Base-by-base conservation (phyloP, 2,888 invertebrate genomes). In the Agapostemon virescens region DNA sequence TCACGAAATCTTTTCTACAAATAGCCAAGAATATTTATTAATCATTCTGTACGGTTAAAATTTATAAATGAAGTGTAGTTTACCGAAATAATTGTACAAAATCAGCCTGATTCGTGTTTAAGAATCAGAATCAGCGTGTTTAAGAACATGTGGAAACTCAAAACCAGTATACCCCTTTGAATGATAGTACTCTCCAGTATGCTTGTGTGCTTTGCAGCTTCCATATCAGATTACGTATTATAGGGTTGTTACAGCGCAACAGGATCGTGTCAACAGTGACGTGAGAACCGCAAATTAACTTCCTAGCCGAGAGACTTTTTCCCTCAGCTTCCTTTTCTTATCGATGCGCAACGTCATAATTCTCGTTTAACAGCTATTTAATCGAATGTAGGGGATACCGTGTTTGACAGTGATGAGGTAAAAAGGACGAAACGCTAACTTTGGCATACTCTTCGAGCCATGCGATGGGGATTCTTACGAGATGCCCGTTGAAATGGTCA, bases 181-280 rank as follows among this genome's bases (percentile, higher is more conserved):
- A 75, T 66, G 69, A 69, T 69, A 52, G 69, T n/a, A 36, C 36
- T 20, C 36, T 7, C 26, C 52, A n/a, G n/a, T n/a, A n/a, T n/a
- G 17, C 15, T 13, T 17, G n/a, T n/a, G n/a, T 2, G 13, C 11
- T 30, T 15, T 33, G 42, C 40, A 55, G 52, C 68, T 77, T 63
- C 77, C 64, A 64, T 69, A 74, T 69, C 69, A 74, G 52, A 74
- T 26, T 20, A 30, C 20, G 45, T 38, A 30, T 52, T 63, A 69
- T 40, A 58, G 30, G n/a, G 58, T 13, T 38, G 45, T 23, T 15
- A 15, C 2, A 3, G 23, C 45, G 11, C 67, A 77, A 78, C n/a
- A n/a, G 17, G 71, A 49, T 52, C 70, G 67, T 68, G 79, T 79
- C 78, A 77, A 36, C 58, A 69, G 78, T 79, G 66, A 58, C 58